Evolutionary conservation across 2,113 vertebrate species (phyloP), one percentile per base, ranked within the genome.

Genomic region (Ceuthmochares aereus): DNA sequence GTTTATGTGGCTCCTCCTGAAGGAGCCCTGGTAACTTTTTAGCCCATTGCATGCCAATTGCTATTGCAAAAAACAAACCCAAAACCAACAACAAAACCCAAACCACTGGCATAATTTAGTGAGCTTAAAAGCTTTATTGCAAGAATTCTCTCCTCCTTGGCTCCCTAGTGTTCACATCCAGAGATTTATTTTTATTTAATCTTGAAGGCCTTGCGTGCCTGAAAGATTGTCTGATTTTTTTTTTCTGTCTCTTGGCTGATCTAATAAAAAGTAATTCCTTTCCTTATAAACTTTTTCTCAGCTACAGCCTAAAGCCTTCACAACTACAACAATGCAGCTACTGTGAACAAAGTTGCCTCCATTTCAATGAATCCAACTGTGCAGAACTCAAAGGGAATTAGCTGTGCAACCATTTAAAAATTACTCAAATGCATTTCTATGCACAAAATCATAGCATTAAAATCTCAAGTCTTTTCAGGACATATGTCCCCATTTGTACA

Each of bases 261-360:
- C 32, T 66, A 74, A 81, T 59, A 77, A 90, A 94, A 93, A 76
- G n/a, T 59, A 84, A 84, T 89, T 89, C 18, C 7, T 77, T 88
- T 77, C 42, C 47, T 32, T 78, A 12, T 37, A 70, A 95, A 80
- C 2, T 5, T 75, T 45, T 25, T 77, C 76, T 87, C 56, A 43
- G 58, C 79, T 89, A 78, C 86, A 92, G 76, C 73, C 79, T 75
- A 55, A 89, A 92, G 64, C 47, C 52, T 96, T 97, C 69, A 78
- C 83, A 81, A 77, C 80, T 93, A 36, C 42, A 92, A 95, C 80
- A 95, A 78, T 95, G 32, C 47, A 56, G 56, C 76, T 49, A 72
- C 83, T 93, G 89, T 93, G 90, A 95, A 75, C 55, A 86, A 95
- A 95, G 93, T 93, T 95, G 76, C 86, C 86, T 84, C 37, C 18